Evolutionary conservation across 2,888 invertebrate genomes (phyloP).

Genomic region (Hyposoter didymator): DNA sequence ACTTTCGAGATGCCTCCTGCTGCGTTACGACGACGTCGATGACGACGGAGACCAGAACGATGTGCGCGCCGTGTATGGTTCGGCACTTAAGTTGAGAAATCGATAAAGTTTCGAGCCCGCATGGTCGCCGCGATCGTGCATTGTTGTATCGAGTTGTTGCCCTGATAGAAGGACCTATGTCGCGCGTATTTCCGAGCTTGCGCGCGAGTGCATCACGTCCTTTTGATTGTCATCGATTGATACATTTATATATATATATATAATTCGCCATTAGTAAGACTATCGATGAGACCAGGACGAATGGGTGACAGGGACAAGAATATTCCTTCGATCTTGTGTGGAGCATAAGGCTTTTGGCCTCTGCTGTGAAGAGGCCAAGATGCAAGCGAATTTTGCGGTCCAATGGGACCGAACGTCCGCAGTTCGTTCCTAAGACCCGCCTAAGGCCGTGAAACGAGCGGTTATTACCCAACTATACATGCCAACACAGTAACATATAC

Average conservation of each 20-base stretch:
- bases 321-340: neutral
- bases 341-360: slow-evolving; percentile 36
- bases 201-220: neutral
- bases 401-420: slow-evolving; percentile 52
- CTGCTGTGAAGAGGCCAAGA: slow-evolving; percentile 53
- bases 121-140: slow-evolving; percentile 50
- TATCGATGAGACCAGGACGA: slow-evolving; percentile 46
- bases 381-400: slow-evolving; percentile 54
- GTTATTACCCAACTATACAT: slow-evolving; percentile 66
- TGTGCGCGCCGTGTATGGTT: slow-evolving; percentile 60
- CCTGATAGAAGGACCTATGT: neutral
- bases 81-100: slow-evolving; percentile 67
- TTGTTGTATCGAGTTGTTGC: slow-evolving; percentile 17
- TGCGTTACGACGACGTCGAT: slow-evolving; percentile 65
- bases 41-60: slow-evolving; percentile 31
- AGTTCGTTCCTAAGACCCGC: slow-evolving; percentile 59
- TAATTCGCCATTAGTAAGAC: slow-evolving; percentile 2
- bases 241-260: neutral
- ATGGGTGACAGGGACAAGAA: slow-evolving; percentile 27
- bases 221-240: slow-evolving; percentile 1
- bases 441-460: slow-evolving; percentile 61
- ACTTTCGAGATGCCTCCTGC: slow-evolving; percentile 49
- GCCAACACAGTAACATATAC: slow-evolving; percentile 34
- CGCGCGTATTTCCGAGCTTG: neutral
- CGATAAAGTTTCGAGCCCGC: slow-evolving; percentile 65